Evolutionary conservation across 2,797 vertebrate genomes (phyloP).

Genomic region (Todus mexicanus): DNA sequence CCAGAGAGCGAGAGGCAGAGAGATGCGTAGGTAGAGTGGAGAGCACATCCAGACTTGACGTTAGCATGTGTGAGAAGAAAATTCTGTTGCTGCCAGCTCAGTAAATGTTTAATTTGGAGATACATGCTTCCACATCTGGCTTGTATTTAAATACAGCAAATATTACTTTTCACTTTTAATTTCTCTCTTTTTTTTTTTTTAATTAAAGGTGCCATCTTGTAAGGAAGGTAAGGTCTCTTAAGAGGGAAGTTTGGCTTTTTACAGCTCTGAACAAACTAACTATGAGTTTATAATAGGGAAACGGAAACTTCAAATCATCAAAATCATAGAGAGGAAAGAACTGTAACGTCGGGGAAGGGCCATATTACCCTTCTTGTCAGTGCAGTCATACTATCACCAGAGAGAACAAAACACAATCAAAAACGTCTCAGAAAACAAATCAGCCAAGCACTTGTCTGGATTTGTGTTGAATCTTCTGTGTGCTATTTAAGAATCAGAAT

Average conservation of each 20-base stretch:
- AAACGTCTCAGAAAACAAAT: not conserved
- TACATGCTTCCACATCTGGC: conserved; percentile 40
- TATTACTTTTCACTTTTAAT: conserved; percentile 22
- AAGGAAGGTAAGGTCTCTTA: conserved; percentile 37
- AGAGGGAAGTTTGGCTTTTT: not conserved
- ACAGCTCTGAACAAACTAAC: not conserved
- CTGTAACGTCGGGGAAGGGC: not conserved
- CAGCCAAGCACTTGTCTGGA: not conserved
- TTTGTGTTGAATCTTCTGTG: not conserved
- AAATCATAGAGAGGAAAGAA: not conserved
- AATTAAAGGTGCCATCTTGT: conserved; percentile 17
- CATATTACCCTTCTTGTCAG: not conserved
- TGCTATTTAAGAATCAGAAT: not conserved
- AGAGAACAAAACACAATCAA: not conserved
- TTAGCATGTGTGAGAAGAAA: conserved; percentile 25
- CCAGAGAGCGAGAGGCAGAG: not conserved
- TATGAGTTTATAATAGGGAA: not conserved
- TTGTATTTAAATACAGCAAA: conserved; percentile 57
- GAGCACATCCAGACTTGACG: not conserved
- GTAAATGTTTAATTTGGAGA: conserved; percentile 68
- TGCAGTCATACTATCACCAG: not conserved
- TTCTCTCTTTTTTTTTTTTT: conserved; percentile 31
- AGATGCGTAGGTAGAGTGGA: not conserved
- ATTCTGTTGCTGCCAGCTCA: conserved; percentile 37
- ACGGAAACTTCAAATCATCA: not conserved